Percentiles rank a stretch among this genome's conserved stretches.
These are phyloP conservation scores for Microtus ochrogaster DNA, from an alignment of 2,113 vertebrate genomes.

Conservation along the genomic window DNA sequence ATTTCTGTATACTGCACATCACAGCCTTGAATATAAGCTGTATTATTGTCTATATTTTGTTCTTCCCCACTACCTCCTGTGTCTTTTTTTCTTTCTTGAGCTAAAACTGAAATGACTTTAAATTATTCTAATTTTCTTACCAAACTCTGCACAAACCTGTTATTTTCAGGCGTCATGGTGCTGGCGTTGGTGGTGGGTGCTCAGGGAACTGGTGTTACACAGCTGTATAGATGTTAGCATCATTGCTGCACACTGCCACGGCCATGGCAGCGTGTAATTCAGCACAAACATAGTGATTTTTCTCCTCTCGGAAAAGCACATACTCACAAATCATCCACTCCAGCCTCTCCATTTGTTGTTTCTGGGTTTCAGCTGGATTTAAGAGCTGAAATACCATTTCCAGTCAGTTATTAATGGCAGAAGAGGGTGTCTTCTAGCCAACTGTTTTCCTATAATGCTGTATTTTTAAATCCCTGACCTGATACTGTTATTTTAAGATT, in stretches of 20 bases:
- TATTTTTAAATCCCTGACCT: conserved; percentile 77
- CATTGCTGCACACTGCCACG: conserved; percentile 52
- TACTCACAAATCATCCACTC: conserved; percentile 64
- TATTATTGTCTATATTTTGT: conserved; percentile 53
- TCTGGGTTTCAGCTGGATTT: conserved; percentile 75
- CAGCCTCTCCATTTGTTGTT: conserved; percentile 68
- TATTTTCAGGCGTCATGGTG: conserved; percentile 69
- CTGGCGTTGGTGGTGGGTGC: not conserved
- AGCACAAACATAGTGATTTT: conserved; percentile 70
- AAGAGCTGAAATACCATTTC: conserved; percentile 67
- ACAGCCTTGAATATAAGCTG: conserved; percentile 29
- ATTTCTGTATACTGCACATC: conserved; percentile 25
- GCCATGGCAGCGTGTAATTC: conserved; percentile 75
- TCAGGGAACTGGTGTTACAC: conserved; percentile 54
- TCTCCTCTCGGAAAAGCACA: conserved; percentile 67
- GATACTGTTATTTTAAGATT: conserved; percentile 81
- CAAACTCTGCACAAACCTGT: conserved; percentile 73
- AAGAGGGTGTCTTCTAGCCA: conserved; percentile 61
- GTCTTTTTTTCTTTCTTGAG: conserved; percentile 43
- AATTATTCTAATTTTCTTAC: conserved; percentile 79
- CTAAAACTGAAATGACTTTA: conserved; percentile 71
- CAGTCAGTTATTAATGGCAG: conserved; percentile 74
- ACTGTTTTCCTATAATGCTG: conserved; percentile 74
- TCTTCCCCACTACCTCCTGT: conserved; percentile 35
- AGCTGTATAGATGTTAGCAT: conserved; percentile 67